Evolutionary conservation across 2,888 invertebrate genomes (phyloP).

Genomic region (Hypomecis atomaria): DNA sequence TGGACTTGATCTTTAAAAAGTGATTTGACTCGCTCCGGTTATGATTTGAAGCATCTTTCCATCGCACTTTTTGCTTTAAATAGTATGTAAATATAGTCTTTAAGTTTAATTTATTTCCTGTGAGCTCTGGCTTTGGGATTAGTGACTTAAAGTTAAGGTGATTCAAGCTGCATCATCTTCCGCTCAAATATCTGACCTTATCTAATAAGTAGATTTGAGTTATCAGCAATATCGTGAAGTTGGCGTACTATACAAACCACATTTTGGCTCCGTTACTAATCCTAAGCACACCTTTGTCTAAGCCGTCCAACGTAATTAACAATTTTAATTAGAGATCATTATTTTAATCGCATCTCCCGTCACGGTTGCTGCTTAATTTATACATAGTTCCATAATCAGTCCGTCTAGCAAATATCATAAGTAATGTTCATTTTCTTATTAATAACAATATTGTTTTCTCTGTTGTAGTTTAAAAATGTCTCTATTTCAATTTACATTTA

Average conservation of each 20-base stretch:
- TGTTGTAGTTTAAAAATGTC: conserved; percentile 12
- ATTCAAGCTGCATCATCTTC: conserved; percentile 2
- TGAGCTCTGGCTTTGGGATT: not conserved
- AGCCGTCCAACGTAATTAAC: conserved; percentile 63
- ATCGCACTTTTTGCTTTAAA: not conserved
- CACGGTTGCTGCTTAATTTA: conserved; percentile 64
- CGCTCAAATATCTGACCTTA: not conserved
- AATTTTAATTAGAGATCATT: conserved; percentile 68
- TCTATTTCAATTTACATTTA: conserved; percentile 11
- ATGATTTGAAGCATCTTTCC: conserved; percentile 3
- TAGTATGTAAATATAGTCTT: not conserved
- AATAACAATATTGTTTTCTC: conserved; percentile 41
- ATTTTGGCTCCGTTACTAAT: conserved; percentile 36
- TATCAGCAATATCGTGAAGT: conserved; percentile 30
- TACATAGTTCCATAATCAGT: conserved; percentile 47
- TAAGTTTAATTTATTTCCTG: no score
- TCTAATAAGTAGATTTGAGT: conserved; percentile 18
- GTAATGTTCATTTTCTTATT: conserved; percentile 46
- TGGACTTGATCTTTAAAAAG: not conserved
- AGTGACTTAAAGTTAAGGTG: not conserved
- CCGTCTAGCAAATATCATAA: conserved; percentile 50
- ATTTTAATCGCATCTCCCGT: conserved; percentile 66
- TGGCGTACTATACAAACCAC: conserved; percentile 28
- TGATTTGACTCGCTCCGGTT: conserved; percentile 4
- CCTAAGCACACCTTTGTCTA: conserved; percentile 45